These are phyloP conservation scores for Scatophagus argus DNA, from an alignment of 2,113 vertebrate genomes.

Conservation along the genomic window DNA sequence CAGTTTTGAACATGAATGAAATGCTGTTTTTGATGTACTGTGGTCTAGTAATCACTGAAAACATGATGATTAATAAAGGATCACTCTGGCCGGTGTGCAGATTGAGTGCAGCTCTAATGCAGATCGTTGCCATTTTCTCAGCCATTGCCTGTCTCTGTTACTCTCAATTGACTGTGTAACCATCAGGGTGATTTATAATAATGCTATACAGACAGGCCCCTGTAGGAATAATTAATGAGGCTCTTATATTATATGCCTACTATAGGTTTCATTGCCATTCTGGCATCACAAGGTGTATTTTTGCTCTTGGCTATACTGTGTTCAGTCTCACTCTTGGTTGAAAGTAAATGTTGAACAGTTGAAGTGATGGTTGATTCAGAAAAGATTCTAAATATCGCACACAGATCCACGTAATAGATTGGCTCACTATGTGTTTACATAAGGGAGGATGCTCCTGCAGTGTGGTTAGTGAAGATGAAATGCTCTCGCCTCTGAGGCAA, in stretches of 20 bases:
- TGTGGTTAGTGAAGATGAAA: conserved; percentile 59
- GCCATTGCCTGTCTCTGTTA: conserved; percentile 57
- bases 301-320: neutral
- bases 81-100: conserved; percentile 45
- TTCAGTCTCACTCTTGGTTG: conserved; percentile 4
- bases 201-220: conserved; percentile 45
- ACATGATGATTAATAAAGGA: conserved; percentile 70
- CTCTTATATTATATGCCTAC: conserved; percentile 22
- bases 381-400: neutral
- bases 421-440: conserved; percentile 20
- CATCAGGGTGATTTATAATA: conserved; percentile 77
- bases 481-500: conserved; percentile 57
- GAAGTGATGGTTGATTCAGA: neutral
- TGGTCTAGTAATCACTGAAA: conserved; percentile 54
- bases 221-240: conserved; percentile 58
- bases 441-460: conserved; percentile 51
- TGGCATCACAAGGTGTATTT: neutral
- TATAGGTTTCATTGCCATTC: neutral
- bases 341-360: conserved; percentile 4
- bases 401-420: neutral
- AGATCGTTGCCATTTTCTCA: conserved; percentile 68
- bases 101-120: conserved; percentile 71
- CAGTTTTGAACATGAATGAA: conserved; percentile 26
- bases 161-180: conserved; percentile 71
- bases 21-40: conserved; percentile 33